phyloP scores from a whole-genome alignment of 2,113 vertebrate species.

The Bos taurus region ARS-UCD2.0 NC_037331.1:85853001-85853500 shows the following conservation, averaged over 20 bases:
- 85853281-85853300: conserved; percentile 10
- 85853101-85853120: conserved; percentile 15
- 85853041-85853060: neutral
- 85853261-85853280: neutral
- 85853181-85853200: neutral
- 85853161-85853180: neutral
- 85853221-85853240: neutral
- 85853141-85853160: neutral
- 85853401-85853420: neutral
- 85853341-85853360: neutral
- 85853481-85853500: neutral
- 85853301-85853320: neutral
- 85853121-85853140: neutral
- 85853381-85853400: neutral
- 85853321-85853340: neutral
- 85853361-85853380: neutral
- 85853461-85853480: neutral
- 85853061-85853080: neutral
- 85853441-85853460: neutral
- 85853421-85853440: neutral
- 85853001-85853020: neutral
- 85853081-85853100: neutral
- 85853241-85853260: neutral
- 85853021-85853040: neutral
- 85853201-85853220: neutral